Conservation (phyloP, 92 coral and sea anemone species). For the Meandrina meandrites region DNA sequence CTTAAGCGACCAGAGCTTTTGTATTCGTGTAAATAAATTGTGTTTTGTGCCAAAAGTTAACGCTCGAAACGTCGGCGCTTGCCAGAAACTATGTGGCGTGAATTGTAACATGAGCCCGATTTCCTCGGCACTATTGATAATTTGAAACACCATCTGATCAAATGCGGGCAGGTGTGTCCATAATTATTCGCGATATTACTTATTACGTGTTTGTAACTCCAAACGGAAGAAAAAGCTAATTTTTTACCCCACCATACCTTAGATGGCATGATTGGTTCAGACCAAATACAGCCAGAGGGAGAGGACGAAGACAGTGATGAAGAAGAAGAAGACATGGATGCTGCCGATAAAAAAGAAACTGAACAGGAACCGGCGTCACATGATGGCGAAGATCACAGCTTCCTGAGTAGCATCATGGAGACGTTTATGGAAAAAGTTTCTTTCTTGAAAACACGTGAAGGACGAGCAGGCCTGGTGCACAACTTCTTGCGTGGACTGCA, state of each 20-base stretch:
- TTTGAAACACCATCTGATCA: no score
- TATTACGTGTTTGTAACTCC: no score
- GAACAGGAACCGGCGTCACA: background rate
- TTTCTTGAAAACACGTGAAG: conserved; percentile 63
- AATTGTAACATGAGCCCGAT: no score
- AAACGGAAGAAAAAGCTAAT: no score
- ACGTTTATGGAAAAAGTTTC: conserved; percentile 45
- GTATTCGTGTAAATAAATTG: no score
- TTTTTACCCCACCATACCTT: background rate
- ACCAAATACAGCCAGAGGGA: conserved; percentile 29
- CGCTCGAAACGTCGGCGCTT: no score
- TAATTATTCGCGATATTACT: no score
- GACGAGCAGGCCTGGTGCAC: conserved; percentile 76
- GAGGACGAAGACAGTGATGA: conserved; percentile 55
- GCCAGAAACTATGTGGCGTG: no score
- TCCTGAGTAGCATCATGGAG: conserved; percentile 24
- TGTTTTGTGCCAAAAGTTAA: no score
- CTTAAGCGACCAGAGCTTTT: no score
- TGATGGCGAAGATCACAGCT: conserved; percentile 35
- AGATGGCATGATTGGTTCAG: conserved; percentile 59
- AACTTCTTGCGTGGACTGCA: conserved; percentile 70
- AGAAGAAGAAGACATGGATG: conserved; percentile 16
- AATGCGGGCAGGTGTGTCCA: no score
- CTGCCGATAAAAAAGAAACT: background rate
- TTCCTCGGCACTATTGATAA: no score